Base-by-base conservation (phyloP, 1,140 invertebrate genomes). In the Drosophila repleta region DNA sequence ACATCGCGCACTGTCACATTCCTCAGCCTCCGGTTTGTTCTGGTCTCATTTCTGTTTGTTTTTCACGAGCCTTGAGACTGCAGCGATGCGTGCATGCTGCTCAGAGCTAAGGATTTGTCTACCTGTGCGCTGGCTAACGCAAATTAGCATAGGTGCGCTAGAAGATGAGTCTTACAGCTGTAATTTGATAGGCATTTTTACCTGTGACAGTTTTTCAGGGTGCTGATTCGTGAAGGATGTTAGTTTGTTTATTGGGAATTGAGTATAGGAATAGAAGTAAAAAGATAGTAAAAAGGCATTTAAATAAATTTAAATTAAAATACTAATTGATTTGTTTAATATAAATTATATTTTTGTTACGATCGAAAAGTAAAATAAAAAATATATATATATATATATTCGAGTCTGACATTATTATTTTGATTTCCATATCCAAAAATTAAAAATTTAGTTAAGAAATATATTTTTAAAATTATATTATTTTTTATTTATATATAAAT, bases 1-100 rank as follows among this genome's bases (percentile, higher is more conserved):
- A 41, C 69, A 68, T 53, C 15, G 57, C 55, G 32, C 64, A 39
- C 45, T 74, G 64, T 74, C 64, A 74, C 70, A 74, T 74, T 74
- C 56, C 57, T 74, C 56, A 68, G 70, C 57, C 57, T 68, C 63
- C 48, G 49, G 49, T 53, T 18, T 41, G 24, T 60, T 65, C 62
- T 56, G 61, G 39, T 13, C n/a, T 13, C 26, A 8, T 20, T 53
- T 53, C 43, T 51, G 68, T 71, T 71, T 65, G 62, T 45, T 71
- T 71, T 62, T 56, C 43, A 67, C n/a, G 35, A 41, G 21, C n/a
- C 39, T 13, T 32, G 37, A 29, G 37, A n/a, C n/a, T 18, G 26
- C 15, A 11, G 18, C 24, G 15, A 20, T 41, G 15, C 58, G 8
- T 61, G 61, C 41, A 17, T 21, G 24, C 35, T 18, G 35, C 24